These are phyloP conservation scores for Lasiurus borealis DNA, from an alignment of 2,113 vertebrate species.

Conservation along the genomic window DNA sequence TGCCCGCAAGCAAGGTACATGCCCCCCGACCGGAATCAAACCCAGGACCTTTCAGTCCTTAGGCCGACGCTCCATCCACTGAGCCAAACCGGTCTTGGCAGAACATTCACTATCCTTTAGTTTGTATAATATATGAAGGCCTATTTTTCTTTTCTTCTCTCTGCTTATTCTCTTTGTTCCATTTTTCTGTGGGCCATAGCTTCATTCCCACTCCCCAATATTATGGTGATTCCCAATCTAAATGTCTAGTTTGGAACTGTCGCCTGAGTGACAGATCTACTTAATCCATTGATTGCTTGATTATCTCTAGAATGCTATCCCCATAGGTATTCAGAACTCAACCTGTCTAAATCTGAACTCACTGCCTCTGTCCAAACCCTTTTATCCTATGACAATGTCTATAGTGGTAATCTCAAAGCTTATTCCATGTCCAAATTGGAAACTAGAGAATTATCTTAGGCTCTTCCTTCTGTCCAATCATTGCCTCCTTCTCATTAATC, in stretches of 20 bases:
- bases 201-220: background rate
- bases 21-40: no score
- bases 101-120: background rate
- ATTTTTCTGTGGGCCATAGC: no score
- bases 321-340: background rate
- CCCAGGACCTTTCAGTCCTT: no score
- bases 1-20: no score
- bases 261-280: background rate
- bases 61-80: no score
- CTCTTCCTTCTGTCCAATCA: background rate
- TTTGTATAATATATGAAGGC: background rate
- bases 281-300: background rate
- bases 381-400: background rate
- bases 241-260: background rate
- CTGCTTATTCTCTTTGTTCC: background rate
- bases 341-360: background rate
- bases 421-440: background rate
- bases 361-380: background rate
- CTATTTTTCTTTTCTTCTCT: background rate
- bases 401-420: background rate
- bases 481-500: background rate
- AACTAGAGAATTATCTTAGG: background rate
- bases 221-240: background rate
- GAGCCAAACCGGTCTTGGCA: no score
- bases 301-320: background rate